Evolutionary conservation across 2,797 vertebrate species (phyloP), one percentile per base, ranked within the genome.

Genomic region (Glossophaga mutica): DNA sequence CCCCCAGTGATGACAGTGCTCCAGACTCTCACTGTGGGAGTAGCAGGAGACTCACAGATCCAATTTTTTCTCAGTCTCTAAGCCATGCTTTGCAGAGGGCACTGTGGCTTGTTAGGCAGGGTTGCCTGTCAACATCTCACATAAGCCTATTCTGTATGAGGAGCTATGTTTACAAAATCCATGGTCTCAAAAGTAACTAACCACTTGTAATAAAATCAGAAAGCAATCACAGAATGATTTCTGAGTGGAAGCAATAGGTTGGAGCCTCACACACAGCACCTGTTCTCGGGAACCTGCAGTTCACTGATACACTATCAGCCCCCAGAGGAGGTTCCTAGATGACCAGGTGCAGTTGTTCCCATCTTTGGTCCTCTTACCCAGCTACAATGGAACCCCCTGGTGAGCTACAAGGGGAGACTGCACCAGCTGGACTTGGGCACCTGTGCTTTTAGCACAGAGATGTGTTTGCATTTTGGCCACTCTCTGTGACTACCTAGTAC

Each of bases 261-360:
- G 70, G 11, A 55, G 19, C 52, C 21, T 21, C 21, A 76, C 55
- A 6, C 22, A 68, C 0, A 55, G 79, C 14, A 22, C 50, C 76
- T 7, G 34, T 10, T 59, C 50, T 42, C 2, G 8, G 48, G 67
- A 68, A 32, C 14, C 14, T n/a, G 3, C 0, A 2, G 68, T 16
- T 57, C 50, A 5, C 42, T 4, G 24, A 70, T 4, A n/a, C 29
- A n/a, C 18, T 6, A 62, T 26, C 34, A 82, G 39, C 5, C 11
- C 26, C 19, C 0, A 2, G 14, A 50, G 50, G 52, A 22, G 32
- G 9, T 34, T 74, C 48, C 55, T 42, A 37, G 76, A 62, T 11
- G 50, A 42, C 15, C 22, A 62, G 10, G 11, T 1, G 0, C 0
- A 11, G 67, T 48, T 32, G 26, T 21, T 19, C 0, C 2, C 6